These are phyloP conservation scores for Amazona ochrocephala DNA, from an alignment of 2,797 vertebrate species.

Conservation along the genomic window DNA sequence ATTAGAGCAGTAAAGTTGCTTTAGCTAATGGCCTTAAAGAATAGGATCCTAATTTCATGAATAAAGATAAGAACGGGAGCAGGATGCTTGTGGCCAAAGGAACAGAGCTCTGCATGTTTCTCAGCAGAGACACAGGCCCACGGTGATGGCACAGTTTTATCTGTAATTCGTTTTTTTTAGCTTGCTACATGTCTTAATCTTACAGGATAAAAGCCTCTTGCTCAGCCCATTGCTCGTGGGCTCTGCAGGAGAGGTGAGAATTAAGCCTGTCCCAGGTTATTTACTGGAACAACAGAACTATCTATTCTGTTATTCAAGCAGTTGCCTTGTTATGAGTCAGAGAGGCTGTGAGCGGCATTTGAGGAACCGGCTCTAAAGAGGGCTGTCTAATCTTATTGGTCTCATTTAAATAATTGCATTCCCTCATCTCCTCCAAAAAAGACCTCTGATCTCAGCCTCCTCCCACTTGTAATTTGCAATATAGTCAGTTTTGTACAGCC, in stretches of 20 bases:
- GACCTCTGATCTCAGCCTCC: neutral
- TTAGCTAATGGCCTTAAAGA: neutral
- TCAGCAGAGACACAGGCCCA: neutral
- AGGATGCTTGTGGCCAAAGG: neutral
- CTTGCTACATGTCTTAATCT: neutral
- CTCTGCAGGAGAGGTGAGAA: neutral
- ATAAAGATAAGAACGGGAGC: neutral
- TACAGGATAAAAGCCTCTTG: neutral
- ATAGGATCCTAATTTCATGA: neutral
- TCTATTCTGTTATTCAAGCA: conserved; percentile 22
- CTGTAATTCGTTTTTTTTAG: neutral
- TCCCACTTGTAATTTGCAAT: conserved; percentile 40
- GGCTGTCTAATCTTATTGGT: conserved; percentile 47
- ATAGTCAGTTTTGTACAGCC: neutral
- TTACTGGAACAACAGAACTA: neutral
- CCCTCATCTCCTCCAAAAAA: conserved; percentile 30
- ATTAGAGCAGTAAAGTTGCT: neutral
- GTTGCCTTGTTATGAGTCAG: neutral
- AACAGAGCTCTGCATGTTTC: neutral
- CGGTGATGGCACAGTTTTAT: neutral
- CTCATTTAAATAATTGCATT: conserved; percentile 59
- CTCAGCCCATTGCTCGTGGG: accelerated
- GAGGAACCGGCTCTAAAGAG: conserved; percentile 9
- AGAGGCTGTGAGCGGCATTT: neutral
- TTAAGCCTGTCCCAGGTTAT: neutral